Conservation (phyloP, 2,888 invertebrate genomes). For the Lepas anatifera region DNA sequence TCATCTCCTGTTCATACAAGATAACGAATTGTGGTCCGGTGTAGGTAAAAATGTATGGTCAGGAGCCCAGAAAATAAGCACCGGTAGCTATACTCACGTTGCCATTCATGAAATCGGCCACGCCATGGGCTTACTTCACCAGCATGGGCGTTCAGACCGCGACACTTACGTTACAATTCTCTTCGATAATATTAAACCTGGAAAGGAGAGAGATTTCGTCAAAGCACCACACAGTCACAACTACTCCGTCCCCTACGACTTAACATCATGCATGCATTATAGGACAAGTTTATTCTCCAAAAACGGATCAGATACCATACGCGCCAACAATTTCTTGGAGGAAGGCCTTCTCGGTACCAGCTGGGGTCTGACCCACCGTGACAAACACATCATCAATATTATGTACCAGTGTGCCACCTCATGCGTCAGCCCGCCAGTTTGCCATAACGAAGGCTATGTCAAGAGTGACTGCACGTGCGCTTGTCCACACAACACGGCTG, state of each 20-base stretch:
- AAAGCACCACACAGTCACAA: not conserved
- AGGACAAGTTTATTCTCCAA: not conserved
- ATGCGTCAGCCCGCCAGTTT: conserved; percentile 9
- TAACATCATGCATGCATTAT: conserved; percentile 13
- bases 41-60: not conserved
- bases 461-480: conserved; percentile 14
- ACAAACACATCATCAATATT: conserved; percentile 26
- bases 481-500: conserved; percentile 16
- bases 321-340: conserved; percentile 16
- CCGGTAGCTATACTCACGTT: conserved; percentile 28
- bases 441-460: conserved; percentile 16
- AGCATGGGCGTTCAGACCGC: conserved; percentile 34
- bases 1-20: not conserved
- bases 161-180: conserved; percentile 32
- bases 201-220: not conserved
- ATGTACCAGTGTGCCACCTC: conserved; percentile 25
- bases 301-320: conserved; percentile 1
- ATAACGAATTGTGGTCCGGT: not conserved
- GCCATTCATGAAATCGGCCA: conserved; percentile 28
- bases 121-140: conserved; percentile 34
- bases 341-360: conserved; percentile 30
- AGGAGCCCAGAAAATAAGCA: conserved; percentile 36
- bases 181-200: conserved; percentile 25
- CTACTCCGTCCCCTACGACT: conserved; percentile 10
- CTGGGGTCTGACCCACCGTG: conserved; percentile 26